Evolutionary conservation across 2,888 invertebrate genomes (phyloP), one percentile per base, ranked within the genome.

Genomic region (Mesoligia furuncula): DNA sequence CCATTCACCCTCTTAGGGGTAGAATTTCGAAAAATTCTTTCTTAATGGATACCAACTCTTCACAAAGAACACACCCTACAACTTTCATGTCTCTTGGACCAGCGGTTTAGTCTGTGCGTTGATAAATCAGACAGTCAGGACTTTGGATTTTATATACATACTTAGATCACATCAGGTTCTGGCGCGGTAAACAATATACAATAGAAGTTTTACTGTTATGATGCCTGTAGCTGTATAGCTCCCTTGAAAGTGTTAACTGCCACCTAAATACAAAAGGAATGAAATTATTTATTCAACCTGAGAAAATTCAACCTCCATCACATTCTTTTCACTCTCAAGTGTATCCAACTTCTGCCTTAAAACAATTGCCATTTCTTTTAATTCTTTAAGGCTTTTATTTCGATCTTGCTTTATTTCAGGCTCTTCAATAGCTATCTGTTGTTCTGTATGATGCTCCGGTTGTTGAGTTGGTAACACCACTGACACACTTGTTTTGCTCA

Each of bases 271-370:
- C 15, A 68, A 54, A 51, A 77, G 5, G 6, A 17, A 0, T 77
- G 6, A 76, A 59, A 68, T 24, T 11, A 54, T 67, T 71, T 42
- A 57, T 6, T 57, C 68, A 88, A 96, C 96, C 94, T 96, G 95
- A 72, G 93, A 92, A 90, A 91, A 95, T 89, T 96, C 96, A 72
- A 94, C 93, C 88, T 95, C 94, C 95, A 95, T 95, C 62, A 94
- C 90, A 93, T 95, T 96, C 88, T 92, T 93, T 82, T 95, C 95
- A 92, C 94, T 95, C 87, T 95, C 93, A 36, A 96, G 89, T 62
- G 92, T 91, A 85, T 96, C 95, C 64, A 96, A 88, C 86, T 94
- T 95, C 87, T 96, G 96, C 77, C 93, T 92, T 66, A 95, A 89
- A 77, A 94, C 84, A 83, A 96, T 94, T 57, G 95, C 92, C 70